Percentiles rank a stretch among this genome's conserved stretches.
Conservation (phyloP, 2,797 vertebrate species). For the Mus minutoides region DNA sequence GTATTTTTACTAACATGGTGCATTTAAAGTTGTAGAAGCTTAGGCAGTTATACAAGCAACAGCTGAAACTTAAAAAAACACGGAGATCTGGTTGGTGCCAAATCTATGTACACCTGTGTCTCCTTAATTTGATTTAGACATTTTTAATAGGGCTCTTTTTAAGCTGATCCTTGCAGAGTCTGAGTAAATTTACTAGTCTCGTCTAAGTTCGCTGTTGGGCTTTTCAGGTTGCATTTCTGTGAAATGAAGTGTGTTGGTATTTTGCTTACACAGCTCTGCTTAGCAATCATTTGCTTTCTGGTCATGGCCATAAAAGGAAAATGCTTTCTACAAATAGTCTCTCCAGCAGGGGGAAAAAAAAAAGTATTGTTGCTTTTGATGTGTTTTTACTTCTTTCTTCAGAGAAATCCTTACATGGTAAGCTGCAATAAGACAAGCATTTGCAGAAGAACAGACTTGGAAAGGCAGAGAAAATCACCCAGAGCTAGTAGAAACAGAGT, state of each 20-base stretch:
- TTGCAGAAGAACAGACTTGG: constrained; percentile 41
- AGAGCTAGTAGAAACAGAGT: neutral
- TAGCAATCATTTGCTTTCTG: constrained; percentile 71
- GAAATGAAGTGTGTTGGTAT: constrained; percentile 65
- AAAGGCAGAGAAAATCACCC: constrained; percentile 41
- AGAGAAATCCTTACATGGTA: constrained; percentile 77
- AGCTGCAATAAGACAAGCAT: constrained; percentile 57
- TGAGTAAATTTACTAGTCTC: neutral
- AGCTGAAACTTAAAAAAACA: neutral
- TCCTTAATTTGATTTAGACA: constrained; percentile 7
- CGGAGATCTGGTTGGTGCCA: neutral
- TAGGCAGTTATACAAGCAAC: neutral
- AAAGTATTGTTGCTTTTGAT: constrained; percentile 73
- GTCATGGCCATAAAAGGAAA: constrained; percentile 79
- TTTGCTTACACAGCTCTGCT: constrained; percentile 71
- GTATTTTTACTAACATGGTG: neutral
- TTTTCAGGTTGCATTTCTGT: constrained; percentile 75
- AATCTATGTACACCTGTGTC: neutral
- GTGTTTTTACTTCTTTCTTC: constrained; percentile 74
- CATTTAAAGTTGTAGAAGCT: neutral
- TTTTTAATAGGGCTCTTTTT: constrained; percentile 54
- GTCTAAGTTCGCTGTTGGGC: neutral
- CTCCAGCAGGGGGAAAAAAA: neutral
- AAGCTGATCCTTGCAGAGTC: neutral
- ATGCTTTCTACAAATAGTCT: constrained; percentile 75